Evolutionary conservation across 2,888 invertebrate species (phyloP).

Genomic region (Drosophila neutralis): DNA sequence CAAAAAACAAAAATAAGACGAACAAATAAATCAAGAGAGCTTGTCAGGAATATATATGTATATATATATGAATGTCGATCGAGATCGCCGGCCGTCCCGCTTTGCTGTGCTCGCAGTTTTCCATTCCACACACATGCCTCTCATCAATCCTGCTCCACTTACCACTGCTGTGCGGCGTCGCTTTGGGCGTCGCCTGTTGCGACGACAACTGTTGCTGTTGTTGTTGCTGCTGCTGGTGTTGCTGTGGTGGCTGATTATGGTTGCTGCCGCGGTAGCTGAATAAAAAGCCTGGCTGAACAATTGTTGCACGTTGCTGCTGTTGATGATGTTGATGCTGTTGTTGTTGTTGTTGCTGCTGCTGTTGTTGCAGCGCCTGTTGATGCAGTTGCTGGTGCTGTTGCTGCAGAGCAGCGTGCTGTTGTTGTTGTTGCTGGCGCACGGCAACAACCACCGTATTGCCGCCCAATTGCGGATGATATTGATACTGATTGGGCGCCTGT

Average conservation of each 20-base stretch:
- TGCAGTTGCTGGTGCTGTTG: constrained; percentile 85
- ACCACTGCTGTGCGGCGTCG: constrained; percentile 76
- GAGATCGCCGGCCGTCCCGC: constrained; percentile 22
- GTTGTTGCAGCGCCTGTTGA: constrained; percentile 68
- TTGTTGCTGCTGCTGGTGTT: constrained; percentile 46
- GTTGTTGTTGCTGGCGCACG: constrained; percentile 71
- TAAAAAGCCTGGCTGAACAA: constrained; percentile 81
- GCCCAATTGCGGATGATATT: constrained; percentile 64
- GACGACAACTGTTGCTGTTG: constrained; percentile 24
- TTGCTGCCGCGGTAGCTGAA: constrained; percentile 80
- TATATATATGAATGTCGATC: constrained; percentile 22
- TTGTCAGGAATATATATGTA: constrained; percentile 11
- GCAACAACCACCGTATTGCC: constrained; percentile 75
- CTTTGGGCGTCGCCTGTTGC: constrained; percentile 52
- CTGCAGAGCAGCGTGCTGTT: constrained; percentile 82
- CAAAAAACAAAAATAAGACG: constrained; percentile 10
- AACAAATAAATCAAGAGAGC: constrained; percentile 7
- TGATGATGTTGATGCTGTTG: constrained; percentile 45
- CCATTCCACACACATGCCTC: constrained; percentile 22
- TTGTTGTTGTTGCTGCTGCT: constrained; percentile 41
- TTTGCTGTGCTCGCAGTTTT: constrained; percentile 30
- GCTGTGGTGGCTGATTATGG: constrained; percentile 57
- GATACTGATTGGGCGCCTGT: constrained; percentile 71
- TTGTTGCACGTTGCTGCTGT: constrained; percentile 71
- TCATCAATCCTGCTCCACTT: constrained; percentile 48